Evolutionary conservation across 2,888 invertebrate species (phyloP), one percentile per base, ranked within the genome.

Genomic region (Amphipoea oculea): DNA sequence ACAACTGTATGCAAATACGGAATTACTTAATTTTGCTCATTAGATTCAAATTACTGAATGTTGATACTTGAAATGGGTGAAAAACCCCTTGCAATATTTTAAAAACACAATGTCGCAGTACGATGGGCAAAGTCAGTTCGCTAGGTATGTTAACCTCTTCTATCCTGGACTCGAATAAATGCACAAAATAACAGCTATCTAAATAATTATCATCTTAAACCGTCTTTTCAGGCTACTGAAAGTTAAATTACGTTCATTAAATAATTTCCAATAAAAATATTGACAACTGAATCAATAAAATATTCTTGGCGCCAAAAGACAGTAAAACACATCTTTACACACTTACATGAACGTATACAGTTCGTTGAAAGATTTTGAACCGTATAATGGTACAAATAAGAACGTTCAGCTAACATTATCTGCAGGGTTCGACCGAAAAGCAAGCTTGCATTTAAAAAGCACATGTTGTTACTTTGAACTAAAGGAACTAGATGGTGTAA

Each of bases 281-380:
- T 90, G 91, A 91, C 91, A 89, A 91, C 91, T 90, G 89, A 91
- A 92, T 92, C 92, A 92, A 92, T 94, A 93, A 92, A 91, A 91
- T 80, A 84, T 83, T 81, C 87, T 90, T 89, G 95, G 95, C 95
- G 95, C 94, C 94, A 95, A 95, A 95, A 93, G 91, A 92, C 88
- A 90, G 89, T 91, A 86, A 92, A 89, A 66, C 78, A 90, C 67
- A 79, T 77, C 68, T 70, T 79, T 23, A 76, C 51, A 48, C n/a
- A 29, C n/a, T 72, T 77, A n/a, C 54, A 48, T 20, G 23, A 23
- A 48, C 40, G 11, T n/a, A 20, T 70, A 65, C 4, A n/a, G 9
- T 40, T 29, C 12, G 7, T 23, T 45, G 67, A 51, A 67, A 14
- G 4, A 89, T 77, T 78, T 76, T 86, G 14, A 74, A 75, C 68